Conservation (phyloP, 2,113 vertebrate species). For the Ursus arctos region DNA sequence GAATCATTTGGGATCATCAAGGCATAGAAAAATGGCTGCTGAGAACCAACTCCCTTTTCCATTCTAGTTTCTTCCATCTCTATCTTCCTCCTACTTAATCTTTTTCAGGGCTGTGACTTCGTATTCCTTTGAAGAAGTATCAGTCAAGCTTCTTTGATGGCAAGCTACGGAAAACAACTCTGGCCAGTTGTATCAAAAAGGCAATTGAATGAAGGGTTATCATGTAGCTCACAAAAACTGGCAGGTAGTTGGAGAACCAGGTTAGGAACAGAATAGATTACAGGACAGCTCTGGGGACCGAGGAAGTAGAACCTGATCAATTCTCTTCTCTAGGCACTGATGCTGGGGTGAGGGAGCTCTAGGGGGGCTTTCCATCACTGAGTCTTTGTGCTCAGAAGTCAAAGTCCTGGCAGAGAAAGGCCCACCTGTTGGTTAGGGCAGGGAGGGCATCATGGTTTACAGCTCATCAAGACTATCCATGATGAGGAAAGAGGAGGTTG, state of each 20-base stretch:
- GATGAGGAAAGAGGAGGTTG: not conserved
- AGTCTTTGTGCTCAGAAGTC: not conserved
- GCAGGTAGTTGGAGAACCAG: not conserved
- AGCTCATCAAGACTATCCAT: not conserved
- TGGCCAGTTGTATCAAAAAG: not conserved
- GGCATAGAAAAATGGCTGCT: not conserved
- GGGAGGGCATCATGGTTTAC: not conserved
- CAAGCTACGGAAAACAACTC: conserved; percentile 25
- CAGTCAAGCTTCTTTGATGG: not conserved
- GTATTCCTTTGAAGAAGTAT: conserved; percentile 5
- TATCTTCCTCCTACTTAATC: not conserved
- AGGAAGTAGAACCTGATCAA: not conserved
- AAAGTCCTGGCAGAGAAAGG: not conserved
- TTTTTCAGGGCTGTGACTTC: not conserved
- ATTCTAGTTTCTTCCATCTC: not conserved
- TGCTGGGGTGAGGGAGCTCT: not conserved
- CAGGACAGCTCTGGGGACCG: not conserved
- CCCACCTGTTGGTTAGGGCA: not conserved
- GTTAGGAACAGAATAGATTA: not conserved
- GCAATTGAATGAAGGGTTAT: not conserved
- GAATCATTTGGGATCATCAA: not conserved
- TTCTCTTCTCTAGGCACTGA: not conserved
- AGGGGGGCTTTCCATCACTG: not conserved
- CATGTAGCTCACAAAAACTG: not conserved
- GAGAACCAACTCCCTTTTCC: not conserved